Evolutionary conservation across 1,140 invertebrate genomes (phyloP), one percentile per base, ranked within the genome.

Genomic region (Lordiphosa stackelbergi): DNA sequence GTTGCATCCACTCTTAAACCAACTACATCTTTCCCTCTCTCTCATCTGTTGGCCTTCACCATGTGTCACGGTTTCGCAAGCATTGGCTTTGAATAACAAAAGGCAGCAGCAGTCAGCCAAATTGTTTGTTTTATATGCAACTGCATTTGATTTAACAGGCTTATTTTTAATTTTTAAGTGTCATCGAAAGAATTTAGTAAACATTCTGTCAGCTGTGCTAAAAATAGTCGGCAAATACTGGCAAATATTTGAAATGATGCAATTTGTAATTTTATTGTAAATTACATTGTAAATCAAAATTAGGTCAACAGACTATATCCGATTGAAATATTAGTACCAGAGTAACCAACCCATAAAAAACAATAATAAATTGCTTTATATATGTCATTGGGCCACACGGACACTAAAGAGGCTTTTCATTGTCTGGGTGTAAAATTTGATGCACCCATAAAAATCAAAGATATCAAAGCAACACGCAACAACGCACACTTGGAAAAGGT

Each of bases 31-130:
- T 6, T 31, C 13, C 35, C 19, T 35, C 24, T 35, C 24, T 11
- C 7, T 40, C 13, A 49, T 35, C 11, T 51, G 31, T 40, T 64
- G 72, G 72, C 72, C 72, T 74, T 74, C 71, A 57, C 51, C 46
- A 54, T 74, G 56, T 74, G 72, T 70, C 71, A 74, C 66, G 71
- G 72, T 74, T 69, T 74, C 72, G 72, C 66, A 74, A 74, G 71
- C 72, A 74, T 73, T 74, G 70, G 65, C 65, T 74, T 61, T 73
- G 71, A 74, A 73, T 53, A 46, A 52, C 16, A 61, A 22, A 31
- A 19, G 19, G 28, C 28, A 31, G 28, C 28, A 31, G 28, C 28
- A 31, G 28, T 8, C 28, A 31, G 28, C 28, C 1, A 31, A 31
- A 31, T 28, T 7, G 7, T 31, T 31, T 31, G 28, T 31, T 31